phyloP scores from a whole-genome alignment of 2,888 invertebrate species.

The Seira musarum region DNA sequence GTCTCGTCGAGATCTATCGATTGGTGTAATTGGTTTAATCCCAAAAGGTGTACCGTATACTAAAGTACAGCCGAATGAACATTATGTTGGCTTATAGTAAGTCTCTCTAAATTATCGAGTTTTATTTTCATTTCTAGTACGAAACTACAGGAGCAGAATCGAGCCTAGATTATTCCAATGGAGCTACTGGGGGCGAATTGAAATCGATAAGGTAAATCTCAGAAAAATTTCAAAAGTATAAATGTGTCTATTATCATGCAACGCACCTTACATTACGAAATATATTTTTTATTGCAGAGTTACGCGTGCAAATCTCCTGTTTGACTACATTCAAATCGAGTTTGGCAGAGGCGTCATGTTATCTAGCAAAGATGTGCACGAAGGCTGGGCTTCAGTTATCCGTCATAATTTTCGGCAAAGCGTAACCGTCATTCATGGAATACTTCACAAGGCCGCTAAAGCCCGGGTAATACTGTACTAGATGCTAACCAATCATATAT shows the following conservation, averaged over 20 bases:
- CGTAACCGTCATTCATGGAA: constrained; percentile 62
- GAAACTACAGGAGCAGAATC: constrained; percentile 27
- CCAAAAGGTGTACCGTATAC: too few species aligned
- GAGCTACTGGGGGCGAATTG: constrained; percentile 11
- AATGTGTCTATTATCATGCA: background rate
- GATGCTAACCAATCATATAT: too few species aligned
- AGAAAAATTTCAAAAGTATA: background rate
- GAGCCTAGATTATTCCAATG: background rate
- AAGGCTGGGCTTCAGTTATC: constrained; percentile 58
- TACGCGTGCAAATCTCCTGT: constrained; percentile 64
- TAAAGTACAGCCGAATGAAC: too few species aligned
- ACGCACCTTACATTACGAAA: background rate
- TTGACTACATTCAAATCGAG: constrained; percentile 68
- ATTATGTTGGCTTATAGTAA: too few species aligned
- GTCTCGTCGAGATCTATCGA: too few species aligned
- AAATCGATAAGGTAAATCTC: constrained; percentile 39
- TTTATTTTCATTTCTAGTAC: constrained; percentile 34
- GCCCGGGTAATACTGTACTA: constrained; percentile 59
- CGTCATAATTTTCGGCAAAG: constrained; percentile 64
- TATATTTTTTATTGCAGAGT: constrained; percentile 46
- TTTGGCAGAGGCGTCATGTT: constrained; percentile 66
- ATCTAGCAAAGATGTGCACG: constrained; percentile 39
- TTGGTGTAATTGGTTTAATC: too few species aligned
- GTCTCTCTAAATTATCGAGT: too few species aligned
- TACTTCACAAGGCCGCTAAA: constrained; percentile 66